These are phyloP conservation scores for Punctoribates punctum DNA, from an alignment of 2,888 invertebrate genomes.

Conservation along the genomic window DNA sequence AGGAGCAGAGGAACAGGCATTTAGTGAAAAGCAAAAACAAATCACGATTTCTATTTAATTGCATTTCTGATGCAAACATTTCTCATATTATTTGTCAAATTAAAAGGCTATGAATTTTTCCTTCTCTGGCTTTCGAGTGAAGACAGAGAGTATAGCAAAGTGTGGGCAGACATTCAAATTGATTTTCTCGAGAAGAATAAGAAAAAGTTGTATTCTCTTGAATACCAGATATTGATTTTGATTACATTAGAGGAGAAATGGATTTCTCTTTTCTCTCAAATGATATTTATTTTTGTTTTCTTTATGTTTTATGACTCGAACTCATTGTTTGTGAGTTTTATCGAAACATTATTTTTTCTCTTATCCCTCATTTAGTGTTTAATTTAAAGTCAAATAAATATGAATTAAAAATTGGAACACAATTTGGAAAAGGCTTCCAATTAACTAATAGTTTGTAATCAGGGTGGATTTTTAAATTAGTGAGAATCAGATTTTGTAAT, in stretches of 20 bases:
- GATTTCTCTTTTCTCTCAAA: too few species aligned
- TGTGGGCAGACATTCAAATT: constrained; percentile 7
- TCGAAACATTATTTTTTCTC: not conserved
- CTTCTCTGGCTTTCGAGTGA: not conserved
- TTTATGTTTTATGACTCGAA: not conserved
- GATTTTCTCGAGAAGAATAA: not conserved
- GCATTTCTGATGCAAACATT: not conserved
- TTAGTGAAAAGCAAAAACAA: not conserved
- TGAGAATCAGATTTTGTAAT: not conserved
- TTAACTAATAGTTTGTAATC: not conserved
- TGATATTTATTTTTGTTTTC: not conserved
- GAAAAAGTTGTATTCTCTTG: not conserved
- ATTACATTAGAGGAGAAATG: too few species aligned
- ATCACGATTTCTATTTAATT: constrained; percentile 9
- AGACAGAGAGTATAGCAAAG: not conserved
- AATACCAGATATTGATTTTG: too few species aligned
- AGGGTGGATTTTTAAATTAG: not conserved
- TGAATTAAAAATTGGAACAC: too few species aligned
- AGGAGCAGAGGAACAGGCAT: not conserved
- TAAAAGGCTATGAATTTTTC: not conserved
- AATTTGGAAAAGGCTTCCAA: too few species aligned
- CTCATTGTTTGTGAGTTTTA: not conserved
- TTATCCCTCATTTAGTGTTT: too few species aligned
- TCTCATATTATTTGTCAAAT: constrained; percentile 7
- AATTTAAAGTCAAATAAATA: not conserved